These are phyloP conservation scores for Beroe forskalii DNA, from an alignment of 37 sponge, comb jelly and placozoan genomes.

Conservation along the genomic window DNA sequence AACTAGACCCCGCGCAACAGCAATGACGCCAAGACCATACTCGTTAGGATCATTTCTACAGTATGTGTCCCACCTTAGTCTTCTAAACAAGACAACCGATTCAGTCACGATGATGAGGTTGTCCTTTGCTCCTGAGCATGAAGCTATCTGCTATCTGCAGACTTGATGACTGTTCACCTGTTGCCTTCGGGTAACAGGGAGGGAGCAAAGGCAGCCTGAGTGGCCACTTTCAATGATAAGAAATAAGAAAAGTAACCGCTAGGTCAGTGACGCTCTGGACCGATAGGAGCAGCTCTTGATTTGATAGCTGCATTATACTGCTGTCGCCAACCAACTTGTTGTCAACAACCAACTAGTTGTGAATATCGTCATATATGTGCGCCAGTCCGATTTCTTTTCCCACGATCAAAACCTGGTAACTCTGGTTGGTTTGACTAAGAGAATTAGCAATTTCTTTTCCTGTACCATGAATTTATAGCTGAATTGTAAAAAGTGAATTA, in stretches of 20 bases:
- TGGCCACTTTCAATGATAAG: conserved; percentile 1
- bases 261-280: too few relatives aligned
- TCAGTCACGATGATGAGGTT: conserved; percentile 90
- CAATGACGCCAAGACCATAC: conserved; percentile 83
- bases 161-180: conserved; percentile 66
- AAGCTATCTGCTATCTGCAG: conserved; percentile 5
- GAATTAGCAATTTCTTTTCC: too few relatives aligned
- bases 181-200: background rate
- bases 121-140: conserved; percentile 63
- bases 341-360: too few relatives aligned
- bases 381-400: too few relatives aligned
- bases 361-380: too few relatives aligned
- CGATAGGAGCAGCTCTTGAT: too few relatives aligned
- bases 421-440: too few relatives aligned
- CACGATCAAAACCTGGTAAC: too few relatives aligned
- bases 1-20: background rate
- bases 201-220: conserved; percentile 66
- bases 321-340: too few relatives aligned
- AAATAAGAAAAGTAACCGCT: background rate
- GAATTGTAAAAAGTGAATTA: too few relatives aligned
- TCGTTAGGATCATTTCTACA: conserved; percentile 99
- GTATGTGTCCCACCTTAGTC: conserved; percentile 94
- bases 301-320: too few relatives aligned
- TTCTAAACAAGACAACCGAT: conserved; percentile 80
- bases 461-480: too few relatives aligned